Evolutionary conservation across 2,888 invertebrate genomes (phyloP).

Genomic region (Lycaena phlaeas): DNA sequence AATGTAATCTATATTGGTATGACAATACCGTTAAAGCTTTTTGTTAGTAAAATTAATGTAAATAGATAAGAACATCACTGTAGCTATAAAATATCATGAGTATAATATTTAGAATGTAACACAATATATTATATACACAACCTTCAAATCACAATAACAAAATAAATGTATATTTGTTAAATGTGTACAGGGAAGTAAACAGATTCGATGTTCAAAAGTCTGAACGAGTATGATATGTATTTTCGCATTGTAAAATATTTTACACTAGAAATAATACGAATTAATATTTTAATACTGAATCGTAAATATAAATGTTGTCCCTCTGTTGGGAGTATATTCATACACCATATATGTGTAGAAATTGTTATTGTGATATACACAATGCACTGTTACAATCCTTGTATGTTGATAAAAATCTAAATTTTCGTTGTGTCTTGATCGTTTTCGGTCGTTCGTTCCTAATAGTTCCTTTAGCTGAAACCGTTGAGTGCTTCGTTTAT

Average conservation of each 20-base stretch:
- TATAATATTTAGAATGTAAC: constrained; percentile 10
- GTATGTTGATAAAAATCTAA: constrained; percentile 48
- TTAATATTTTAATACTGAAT: constrained; percentile 66
- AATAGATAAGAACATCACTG: not conserved
- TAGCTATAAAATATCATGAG: not conserved
- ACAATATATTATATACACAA: constrained; percentile 14
- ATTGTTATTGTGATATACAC: constrained; percentile 60
- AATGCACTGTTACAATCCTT: constrained; percentile 51
- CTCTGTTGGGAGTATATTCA: constrained; percentile 47
- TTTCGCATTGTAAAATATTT: constrained; percentile 68
- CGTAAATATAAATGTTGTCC: constrained; percentile 50
- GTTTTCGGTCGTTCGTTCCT: constrained; percentile 60
- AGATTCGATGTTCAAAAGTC: constrained; percentile 66
- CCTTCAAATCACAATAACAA: constrained; percentile 71
- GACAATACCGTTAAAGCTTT: not conserved
- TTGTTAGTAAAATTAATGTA: not conserved
- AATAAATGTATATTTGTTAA: constrained; percentile 61
- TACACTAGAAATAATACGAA: constrained; percentile 64
- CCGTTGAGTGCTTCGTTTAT: constrained; percentile 49
- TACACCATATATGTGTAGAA: constrained; percentile 50
- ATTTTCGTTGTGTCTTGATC: constrained; percentile 39
- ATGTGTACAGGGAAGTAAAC: constrained; percentile 66
- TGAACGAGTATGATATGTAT: constrained; percentile 65
- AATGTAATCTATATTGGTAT: not conserved
- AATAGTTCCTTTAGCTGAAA: constrained; percentile 49